Evolutionary conservation across 2,888 invertebrate species (phyloP), one percentile per base, ranked within the genome.

Genomic region (Tetranychus truncatus): DNA sequence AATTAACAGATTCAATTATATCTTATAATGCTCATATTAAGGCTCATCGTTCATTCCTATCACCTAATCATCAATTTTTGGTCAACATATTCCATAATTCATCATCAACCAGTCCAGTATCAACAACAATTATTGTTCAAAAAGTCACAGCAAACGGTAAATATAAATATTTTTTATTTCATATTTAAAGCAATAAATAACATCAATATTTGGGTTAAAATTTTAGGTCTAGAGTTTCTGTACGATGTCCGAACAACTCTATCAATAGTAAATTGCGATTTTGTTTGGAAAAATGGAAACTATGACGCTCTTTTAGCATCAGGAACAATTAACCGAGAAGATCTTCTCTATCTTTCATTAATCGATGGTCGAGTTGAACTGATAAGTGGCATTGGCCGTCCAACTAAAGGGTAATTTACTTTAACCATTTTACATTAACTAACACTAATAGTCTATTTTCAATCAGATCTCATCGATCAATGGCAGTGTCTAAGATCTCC

Each of bases 231-330:
- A 76, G 85, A 86, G 79, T 89, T 89, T 80, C 84, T 86, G 55
- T 89, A 89, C 82, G 89, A 89, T 80, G 89, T 89, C 75, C 88
- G 88, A 82, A 89, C 89, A 9, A 88, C 88, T 7, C 82, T 89
- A 77, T 88, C 88, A 81, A 87, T 89, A n/a, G 76, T 76, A 45
- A 74, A 76, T 69, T 77, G 77, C 71, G 74, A 71, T n/a, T 77
- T 77, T 72, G 77, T 77, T 6, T 77, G 77, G 77, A 77, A 75
- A 69, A 76, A 77, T 74, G 77, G 77, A 46, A 75, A 76, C 72
- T 77, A 77, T 65, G 76, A 75, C 65, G 77, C 77, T 34, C 34
- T 77, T 34, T 67, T 77, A 9, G 76, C 75, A 44, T 74, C 75
- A 8, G 76, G 72, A 55, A 76, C 77, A 7, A 66, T 72, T 11